phyloP scores from a whole-genome alignment of 2,113 vertebrate species.

The Microtus richardsoni region DNA sequence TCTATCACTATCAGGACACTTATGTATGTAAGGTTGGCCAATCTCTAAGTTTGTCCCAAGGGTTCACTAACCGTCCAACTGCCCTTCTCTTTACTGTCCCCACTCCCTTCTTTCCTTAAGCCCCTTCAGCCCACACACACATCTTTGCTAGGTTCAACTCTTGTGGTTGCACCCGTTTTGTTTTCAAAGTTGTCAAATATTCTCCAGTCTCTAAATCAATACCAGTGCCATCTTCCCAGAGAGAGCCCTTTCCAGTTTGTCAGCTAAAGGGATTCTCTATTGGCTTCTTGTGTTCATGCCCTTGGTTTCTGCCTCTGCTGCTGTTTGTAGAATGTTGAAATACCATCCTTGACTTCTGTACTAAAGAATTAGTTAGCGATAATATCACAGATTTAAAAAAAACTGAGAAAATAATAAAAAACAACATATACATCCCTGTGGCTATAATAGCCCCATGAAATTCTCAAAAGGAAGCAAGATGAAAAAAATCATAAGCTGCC shows the following conservation, averaged over 20 bases:
- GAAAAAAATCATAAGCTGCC: not conserved
- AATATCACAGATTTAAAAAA: not conserved
- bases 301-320: not conserved
- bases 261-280: not conserved
- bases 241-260: not conserved
- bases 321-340: not conserved
- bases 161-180: not conserved
- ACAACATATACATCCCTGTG: not conserved
- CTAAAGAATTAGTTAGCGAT: not conserved
- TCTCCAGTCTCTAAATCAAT: not conserved
- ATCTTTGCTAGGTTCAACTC: not conserved
- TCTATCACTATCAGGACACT: not conserved
- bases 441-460: not conserved
- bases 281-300: not conserved
- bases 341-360: not conserved
- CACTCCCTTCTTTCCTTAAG: not conserved
- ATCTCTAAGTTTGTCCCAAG: not conserved
- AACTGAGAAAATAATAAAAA: not conserved
- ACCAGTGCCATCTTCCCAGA: not conserved
- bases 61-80: not conserved
- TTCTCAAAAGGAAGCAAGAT: not conserved
- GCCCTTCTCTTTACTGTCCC: not conserved
- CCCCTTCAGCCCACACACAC: not conserved
- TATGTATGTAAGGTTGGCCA: not conserved
- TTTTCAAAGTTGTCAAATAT: not conserved